These are phyloP conservation scores for Melinopterus prodromus DNA, from an alignment of 2,888 invertebrate species.

Conservation along the genomic window DNA sequence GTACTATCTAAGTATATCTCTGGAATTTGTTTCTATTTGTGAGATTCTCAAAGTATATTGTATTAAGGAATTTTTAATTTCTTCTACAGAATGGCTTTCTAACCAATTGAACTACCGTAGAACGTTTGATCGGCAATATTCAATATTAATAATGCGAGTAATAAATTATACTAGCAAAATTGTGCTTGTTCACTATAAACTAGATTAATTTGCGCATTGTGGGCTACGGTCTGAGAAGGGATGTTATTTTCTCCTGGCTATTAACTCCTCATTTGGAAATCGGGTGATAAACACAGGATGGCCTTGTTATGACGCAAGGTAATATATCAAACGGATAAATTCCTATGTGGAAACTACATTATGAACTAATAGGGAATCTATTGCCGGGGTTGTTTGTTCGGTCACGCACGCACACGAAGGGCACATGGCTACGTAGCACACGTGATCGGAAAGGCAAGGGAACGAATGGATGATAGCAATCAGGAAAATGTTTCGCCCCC, in stretches of 20 bases:
- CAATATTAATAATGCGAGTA: too few relatives aligned
- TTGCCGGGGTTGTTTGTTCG: background rate
- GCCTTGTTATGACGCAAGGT: background rate
- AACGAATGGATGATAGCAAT: background rate
- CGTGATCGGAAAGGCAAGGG: constrained; percentile 4
- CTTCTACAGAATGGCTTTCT: background rate
- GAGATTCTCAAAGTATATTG: too few relatives aligned
- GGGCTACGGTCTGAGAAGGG: background rate
- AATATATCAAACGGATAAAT: background rate
- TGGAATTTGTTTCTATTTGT: background rate
- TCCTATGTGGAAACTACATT: background rate
- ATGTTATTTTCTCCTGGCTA: background rate
- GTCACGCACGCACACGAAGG: background rate
- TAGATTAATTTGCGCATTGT: background rate
- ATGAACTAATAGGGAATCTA: background rate
- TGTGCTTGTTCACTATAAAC: too few relatives aligned
- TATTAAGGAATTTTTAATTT: too few relatives aligned
- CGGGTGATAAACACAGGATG: background rate
- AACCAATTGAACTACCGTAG: too few relatives aligned
- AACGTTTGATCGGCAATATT: too few relatives aligned
- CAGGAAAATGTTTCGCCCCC: constrained; percentile 4
- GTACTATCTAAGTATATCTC: background rate
- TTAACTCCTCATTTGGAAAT: background rate
- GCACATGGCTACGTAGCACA: background rate
- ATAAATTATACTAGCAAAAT: too few relatives aligned